Conservation (phyloP, 2,888 invertebrate species). For the Melipona beecheii region DNA sequence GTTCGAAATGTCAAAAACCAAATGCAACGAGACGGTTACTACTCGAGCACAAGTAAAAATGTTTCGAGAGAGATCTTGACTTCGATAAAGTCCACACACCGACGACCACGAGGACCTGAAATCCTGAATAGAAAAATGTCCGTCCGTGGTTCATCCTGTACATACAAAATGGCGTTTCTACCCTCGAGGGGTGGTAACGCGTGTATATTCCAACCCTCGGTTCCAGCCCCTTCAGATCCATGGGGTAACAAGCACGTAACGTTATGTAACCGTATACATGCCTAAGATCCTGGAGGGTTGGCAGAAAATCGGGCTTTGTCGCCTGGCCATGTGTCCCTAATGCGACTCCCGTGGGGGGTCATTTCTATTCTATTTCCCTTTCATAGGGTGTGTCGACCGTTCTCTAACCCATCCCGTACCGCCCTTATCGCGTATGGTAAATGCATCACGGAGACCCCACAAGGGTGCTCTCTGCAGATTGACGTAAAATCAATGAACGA, state of each 20-base stretch:
- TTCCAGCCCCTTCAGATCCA: conserved; percentile 72
- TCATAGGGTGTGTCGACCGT: conserved; percentile 76
- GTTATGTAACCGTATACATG: conserved; percentile 83
- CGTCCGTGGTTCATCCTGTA: conserved; percentile 57
- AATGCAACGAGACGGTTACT: conserved; percentile 3
- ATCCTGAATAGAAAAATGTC: conserved; percentile 65
- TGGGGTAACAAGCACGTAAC: conserved; percentile 74
- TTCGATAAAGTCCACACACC: conserved; percentile 62
- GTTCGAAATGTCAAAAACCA: neutral
- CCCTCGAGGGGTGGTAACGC: conserved; percentile 75
- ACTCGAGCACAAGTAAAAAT: neutral
- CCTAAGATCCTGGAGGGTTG: conserved; percentile 78
- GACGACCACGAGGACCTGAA: conserved; percentile 46
- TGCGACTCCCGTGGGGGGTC: conserved; percentile 82
- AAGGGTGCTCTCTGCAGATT: conserved; percentile 80
- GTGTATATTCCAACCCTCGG: conserved; percentile 77
- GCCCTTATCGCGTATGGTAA: conserved; percentile 82
- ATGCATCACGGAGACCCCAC: conserved; percentile 83
- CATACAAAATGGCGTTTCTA: conserved; percentile 81
- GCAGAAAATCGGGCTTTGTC: conserved; percentile 80
- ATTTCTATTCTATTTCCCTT: conserved; percentile 83
- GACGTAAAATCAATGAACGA: conserved; percentile 84
- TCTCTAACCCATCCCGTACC: conserved; percentile 62
- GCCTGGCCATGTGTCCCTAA: conserved; percentile 83
- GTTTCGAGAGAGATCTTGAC: conserved; percentile 39